These are phyloP conservation scores for Anthopleura sola DNA, from an alignment of 64 coral and sea anemone species.

Conservation along the genomic window DNA sequence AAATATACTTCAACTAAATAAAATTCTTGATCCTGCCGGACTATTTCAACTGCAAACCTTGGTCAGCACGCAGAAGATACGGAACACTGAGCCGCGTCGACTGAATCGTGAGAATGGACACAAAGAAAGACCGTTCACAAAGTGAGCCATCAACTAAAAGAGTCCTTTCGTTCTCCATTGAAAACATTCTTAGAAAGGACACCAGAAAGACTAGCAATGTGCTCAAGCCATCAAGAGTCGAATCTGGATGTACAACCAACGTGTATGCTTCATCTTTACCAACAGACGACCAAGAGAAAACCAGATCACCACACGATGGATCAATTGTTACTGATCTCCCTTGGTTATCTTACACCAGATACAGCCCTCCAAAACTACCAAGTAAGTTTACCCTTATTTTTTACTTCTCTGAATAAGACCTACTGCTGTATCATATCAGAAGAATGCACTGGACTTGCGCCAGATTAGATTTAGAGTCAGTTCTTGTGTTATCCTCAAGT, in stretches of 20 bases:
- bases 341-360: slow-evolving; percentile 90
- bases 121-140: slow-evolving; percentile 28
- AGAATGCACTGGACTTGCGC: too few species aligned
- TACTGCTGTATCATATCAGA: too few species aligned
- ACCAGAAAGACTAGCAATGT: slow-evolving; percentile 2
- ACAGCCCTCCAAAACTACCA: slow-evolving; percentile 89
- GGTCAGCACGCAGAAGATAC: slow-evolving; percentile 24
- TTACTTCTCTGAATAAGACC: not conserved
- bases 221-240: slow-evolving; percentile 1
- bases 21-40: slow-evolving; percentile 75
- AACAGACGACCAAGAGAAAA: not conserved
- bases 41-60: slow-evolving; percentile 23
- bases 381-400: slow-evolving; percentile 51
- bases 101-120: not conserved
- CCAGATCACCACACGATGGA: not conserved
- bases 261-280: not conserved
- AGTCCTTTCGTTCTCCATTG: slow-evolving; percentile 41
- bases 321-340: slow-evolving; percentile 40
- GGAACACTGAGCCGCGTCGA: not conserved
- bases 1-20: slow-evolving; percentile 92
- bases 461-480: too few species aligned
- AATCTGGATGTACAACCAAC: not conserved
- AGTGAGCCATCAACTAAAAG: slow-evolving; percentile 12
- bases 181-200: slow-evolving; percentile 38
- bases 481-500: too few species aligned